phyloP scores from a whole-genome alignment of 2,113 vertebrate genomes.

The Corythornis cristatus region DNA sequence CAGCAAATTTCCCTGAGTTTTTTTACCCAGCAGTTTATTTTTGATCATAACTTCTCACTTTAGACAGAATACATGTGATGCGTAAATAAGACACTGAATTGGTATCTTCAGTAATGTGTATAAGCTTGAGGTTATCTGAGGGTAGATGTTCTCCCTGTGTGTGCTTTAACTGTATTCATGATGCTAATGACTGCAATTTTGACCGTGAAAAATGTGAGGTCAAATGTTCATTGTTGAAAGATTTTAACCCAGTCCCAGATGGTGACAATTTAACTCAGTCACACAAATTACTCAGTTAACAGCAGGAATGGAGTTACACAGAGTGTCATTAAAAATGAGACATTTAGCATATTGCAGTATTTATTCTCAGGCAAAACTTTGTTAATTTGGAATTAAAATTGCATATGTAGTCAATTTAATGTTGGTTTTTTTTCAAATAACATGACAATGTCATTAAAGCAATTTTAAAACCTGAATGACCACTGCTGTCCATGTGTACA shows the following conservation, averaged over 20 bases:
- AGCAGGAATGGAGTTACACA: neutral
- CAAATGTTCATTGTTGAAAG: constrained; percentile 9
- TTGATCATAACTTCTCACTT: constrained; percentile 11
- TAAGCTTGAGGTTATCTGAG: constrained; percentile 24
- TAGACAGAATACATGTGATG: neutral
- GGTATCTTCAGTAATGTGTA: neutral
- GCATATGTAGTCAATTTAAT: neutral
- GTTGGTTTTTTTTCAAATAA: neutral
- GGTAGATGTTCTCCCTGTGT: neutral
- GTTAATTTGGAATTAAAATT: neutral
- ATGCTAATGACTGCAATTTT: neutral
- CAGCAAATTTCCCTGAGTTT: neutral
- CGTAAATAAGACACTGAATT: neutral
- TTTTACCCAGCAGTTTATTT: constrained; percentile 32
- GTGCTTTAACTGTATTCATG: neutral
- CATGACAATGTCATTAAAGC: neutral
- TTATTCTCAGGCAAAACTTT: constrained; percentile 1
- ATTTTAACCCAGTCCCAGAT: constrained; percentile 5
- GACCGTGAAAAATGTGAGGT: constrained; percentile 9
- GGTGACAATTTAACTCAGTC: constrained; percentile 11
- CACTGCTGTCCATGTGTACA: neutral
- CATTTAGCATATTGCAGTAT: constrained; percentile 6
- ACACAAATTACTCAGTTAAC: neutral
- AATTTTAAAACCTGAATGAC: neutral
- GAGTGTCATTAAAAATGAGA: constrained; percentile 15